Base-by-base conservation (phyloP, 1,140 invertebrate species). In the Temnothorax longispinosus region DNA sequence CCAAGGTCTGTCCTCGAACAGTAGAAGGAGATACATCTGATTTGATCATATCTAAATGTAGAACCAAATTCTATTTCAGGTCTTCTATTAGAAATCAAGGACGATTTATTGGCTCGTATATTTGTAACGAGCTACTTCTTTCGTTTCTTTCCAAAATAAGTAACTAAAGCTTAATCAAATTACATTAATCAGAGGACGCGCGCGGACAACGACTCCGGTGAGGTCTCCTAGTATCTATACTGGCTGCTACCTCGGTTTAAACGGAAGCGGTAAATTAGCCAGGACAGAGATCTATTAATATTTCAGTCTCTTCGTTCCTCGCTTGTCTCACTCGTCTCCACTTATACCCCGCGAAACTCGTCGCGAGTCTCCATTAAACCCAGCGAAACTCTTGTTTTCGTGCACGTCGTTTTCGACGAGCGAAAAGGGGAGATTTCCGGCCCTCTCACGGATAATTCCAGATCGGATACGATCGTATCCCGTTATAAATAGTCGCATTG, bases 261-360 rank as follows among this genome's bases (percentile, higher is more conserved):
- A 89, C 88, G 89, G 89, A 90, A 90, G 88, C 89, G 74, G 76
- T 90, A 90, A 90, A 90, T 90, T 90, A 90, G 89, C 71, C 89
- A 87, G 85, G 88, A 90, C 88, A 89, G 88, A 90, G 80, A 90
- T 90, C 88, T 90, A 90, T 90, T 90, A 90, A 90, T 90, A 90
- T 90, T 89, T 78, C 74, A 75, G 47, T 21, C 60, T 69, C 85
- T 56, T 35, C 47, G 35, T 54, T 60, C 27, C 71, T 10, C n/a
- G 27, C 69, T 58, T 54, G n/a, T 77, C 81, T 85, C 74, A 41
- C n/a, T 69, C 54, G 15, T 38, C 52, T 75, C 58, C 80, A 58
- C 56, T 85, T 77, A 54, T 58, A 52, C 10, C n/a, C 38, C 52
- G 65, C 74, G 56, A 85, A 47, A 56, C 65, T 62, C 54, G 64